Evolutionary conservation across 2,888 invertebrate genomes (phyloP).

Genomic region (Gortyna flavago): DNA sequence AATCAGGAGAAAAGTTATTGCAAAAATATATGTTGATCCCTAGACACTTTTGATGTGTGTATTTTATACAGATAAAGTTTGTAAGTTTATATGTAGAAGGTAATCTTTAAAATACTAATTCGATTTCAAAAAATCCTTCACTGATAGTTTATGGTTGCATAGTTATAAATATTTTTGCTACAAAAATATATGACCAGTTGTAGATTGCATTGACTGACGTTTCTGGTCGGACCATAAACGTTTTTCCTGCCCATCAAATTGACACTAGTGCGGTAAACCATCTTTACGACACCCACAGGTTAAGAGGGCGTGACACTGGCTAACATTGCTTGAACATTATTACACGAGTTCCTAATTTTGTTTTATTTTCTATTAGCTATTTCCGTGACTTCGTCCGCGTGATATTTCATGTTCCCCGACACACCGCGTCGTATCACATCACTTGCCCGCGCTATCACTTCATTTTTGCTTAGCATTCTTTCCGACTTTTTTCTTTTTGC

Average conservation of each 20-base stretch:
- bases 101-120: no score
- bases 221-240: not conserved
- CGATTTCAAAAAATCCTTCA: not conserved
- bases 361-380: not conserved
- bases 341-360: not conserved
- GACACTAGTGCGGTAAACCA: not conserved
- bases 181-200: not conserved
- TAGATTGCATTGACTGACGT: not conserved
- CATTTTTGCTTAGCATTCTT: not conserved
- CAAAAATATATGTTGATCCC: no score
- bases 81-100: no score
- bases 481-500: not conserved
- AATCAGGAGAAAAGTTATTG: no score
- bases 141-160: not conserved
- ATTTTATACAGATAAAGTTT: no score
- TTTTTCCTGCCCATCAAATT: not conserved
- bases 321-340: not conserved
- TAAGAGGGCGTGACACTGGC: not conserved
- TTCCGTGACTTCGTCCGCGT: no score
- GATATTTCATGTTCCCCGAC: not conserved
- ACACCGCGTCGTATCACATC: not conserved
- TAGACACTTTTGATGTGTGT: no score
- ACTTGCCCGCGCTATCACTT: not conserved
- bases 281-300: conserved; percentile 10
- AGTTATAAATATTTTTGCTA: not conserved